phyloP scores from a whole-genome alignment of 2,797 vertebrate genomes.

The Chloroceryle inda region DNA sequence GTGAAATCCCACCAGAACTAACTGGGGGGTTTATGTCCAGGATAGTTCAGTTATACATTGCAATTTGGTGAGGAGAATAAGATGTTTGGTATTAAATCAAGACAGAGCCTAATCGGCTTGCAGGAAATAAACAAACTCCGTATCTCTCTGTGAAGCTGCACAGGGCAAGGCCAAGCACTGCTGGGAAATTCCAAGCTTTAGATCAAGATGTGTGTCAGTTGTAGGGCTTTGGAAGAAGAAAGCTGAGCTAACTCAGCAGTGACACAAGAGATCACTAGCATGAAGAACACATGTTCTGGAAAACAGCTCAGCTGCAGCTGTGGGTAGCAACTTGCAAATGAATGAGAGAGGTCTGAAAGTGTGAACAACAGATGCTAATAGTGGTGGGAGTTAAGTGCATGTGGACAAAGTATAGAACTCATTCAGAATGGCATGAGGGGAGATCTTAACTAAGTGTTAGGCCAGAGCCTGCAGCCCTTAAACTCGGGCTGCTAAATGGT shows the following conservation, averaged over 20 bases:
- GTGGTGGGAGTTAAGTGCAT: not conserved
- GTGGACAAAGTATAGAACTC: not conserved
- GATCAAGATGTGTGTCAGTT: not conserved
- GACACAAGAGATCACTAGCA: not conserved
- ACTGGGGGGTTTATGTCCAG: not conserved
- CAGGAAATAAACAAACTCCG: not conserved
- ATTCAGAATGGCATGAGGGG: not conserved
- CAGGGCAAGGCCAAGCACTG: not conserved
- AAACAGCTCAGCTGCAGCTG: not conserved
- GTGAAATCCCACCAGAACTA: not conserved
- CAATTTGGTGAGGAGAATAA: conserved; percentile 1
- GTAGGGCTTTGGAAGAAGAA: not conserved
- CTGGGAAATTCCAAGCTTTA: conserved; percentile 11
- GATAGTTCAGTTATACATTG: not conserved
- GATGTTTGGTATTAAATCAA: not conserved
- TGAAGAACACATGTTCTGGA: not conserved
- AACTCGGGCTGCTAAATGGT: not conserved
- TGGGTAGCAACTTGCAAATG: not conserved
- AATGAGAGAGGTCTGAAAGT: not conserved
- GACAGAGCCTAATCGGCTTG: not conserved
- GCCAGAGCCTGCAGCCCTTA: not conserved
- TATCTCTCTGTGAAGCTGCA: not conserved
- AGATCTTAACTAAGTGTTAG: not conserved
- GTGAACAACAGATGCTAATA: not conserved
- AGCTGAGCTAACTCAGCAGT: conserved; percentile 8